These are phyloP conservation scores for Odontocolon sp. DNA, from an alignment of 2,888 invertebrate genomes.

Conservation along the genomic window DNA sequence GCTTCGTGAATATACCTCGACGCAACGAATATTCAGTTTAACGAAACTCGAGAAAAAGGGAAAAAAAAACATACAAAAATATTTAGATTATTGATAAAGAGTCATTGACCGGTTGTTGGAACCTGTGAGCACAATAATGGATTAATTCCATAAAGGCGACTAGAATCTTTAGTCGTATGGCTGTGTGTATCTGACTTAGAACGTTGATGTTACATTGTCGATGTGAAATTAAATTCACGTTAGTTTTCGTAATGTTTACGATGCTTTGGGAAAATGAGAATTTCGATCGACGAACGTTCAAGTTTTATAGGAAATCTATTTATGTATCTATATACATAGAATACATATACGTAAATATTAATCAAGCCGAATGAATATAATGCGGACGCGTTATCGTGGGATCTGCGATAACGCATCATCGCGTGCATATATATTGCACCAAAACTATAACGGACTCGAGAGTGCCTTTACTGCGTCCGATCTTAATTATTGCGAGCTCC, in stretches of 20 bases:
- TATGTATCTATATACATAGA: conserved; percentile 45
- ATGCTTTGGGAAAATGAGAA: conserved; percentile 7
- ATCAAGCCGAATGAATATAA: conserved; percentile 29
- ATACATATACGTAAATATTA: conserved; percentile 27
- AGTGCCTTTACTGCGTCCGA: conserved; percentile 60
- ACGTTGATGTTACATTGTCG: conserved; percentile 13
- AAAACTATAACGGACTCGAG: conserved; percentile 17
- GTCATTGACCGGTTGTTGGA: conserved; percentile 22
- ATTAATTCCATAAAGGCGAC: conserved; percentile 29
- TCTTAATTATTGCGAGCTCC: conserved; percentile 9
- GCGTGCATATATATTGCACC: no score
- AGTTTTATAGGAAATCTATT: conserved; percentile 45
- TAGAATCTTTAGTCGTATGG: conserved; percentile 40
- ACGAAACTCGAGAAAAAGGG: background rate
- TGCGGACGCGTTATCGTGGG: background rate
- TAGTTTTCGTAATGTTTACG: conserved; percentile 6
- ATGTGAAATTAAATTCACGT: conserved; percentile 4
- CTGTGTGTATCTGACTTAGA: conserved; percentile 37
- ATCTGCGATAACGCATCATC: conserved; percentile 1
- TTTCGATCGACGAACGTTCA: conserved; percentile 35
- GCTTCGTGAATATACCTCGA: conserved; percentile 10
- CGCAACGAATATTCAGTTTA: conserved; percentile 3
- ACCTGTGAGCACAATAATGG: conserved; percentile 53
- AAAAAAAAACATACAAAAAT: background rate
- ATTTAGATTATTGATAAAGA: background rate